Evolutionary conservation across 2,888 invertebrate species (phyloP).

Genomic region (Volucella inanis): DNA sequence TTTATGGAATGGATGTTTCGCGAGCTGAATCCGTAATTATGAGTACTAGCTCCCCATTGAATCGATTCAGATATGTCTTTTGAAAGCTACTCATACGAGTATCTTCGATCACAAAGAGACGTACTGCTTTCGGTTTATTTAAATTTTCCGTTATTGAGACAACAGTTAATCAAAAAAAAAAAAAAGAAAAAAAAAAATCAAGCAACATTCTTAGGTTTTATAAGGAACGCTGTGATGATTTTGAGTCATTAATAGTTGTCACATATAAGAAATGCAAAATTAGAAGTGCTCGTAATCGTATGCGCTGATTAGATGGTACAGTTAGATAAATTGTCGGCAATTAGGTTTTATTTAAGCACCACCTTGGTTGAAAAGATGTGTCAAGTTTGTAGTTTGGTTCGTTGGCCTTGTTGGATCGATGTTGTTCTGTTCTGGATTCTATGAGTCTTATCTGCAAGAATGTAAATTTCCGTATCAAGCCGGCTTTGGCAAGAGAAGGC

Average conservation of each 20-base stretch:
- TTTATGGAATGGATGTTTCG: slow-evolving; percentile 37
- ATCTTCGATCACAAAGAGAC: slow-evolving; percentile 17
- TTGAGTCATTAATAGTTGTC: not conserved
- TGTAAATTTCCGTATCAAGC: too few species aligned
- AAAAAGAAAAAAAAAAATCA: not conserved
- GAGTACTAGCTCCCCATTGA: not conserved
- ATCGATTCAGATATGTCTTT: slow-evolving; percentile 45
- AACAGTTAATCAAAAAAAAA: slow-evolving; percentile 54
- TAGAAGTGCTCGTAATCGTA: not conserved
- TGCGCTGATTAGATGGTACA: slow-evolving; percentile 17
- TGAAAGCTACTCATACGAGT: not conserved
- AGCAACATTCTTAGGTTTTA: slow-evolving; percentile 6
- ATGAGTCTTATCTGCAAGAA: too few species aligned
- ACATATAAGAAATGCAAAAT: slow-evolving; percentile 20
- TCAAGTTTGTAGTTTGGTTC: too few species aligned
- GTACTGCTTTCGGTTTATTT: not conserved
- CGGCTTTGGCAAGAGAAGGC: too few species aligned
- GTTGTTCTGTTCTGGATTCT: too few species aligned
- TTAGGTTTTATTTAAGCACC: slow-evolving; percentile 6
- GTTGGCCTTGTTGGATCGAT: too few species aligned
- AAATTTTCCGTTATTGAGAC: slow-evolving; percentile 18
- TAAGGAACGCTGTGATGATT: slow-evolving; percentile 19
- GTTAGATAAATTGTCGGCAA: slow-evolving; percentile 11
- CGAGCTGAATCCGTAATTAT: slow-evolving; percentile 60
- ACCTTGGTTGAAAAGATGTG: not conserved